These are phyloP conservation scores for Scelioninae gen. 2 DNA, from an alignment of 2,888 invertebrate species.

Conservation along the genomic window DNA sequence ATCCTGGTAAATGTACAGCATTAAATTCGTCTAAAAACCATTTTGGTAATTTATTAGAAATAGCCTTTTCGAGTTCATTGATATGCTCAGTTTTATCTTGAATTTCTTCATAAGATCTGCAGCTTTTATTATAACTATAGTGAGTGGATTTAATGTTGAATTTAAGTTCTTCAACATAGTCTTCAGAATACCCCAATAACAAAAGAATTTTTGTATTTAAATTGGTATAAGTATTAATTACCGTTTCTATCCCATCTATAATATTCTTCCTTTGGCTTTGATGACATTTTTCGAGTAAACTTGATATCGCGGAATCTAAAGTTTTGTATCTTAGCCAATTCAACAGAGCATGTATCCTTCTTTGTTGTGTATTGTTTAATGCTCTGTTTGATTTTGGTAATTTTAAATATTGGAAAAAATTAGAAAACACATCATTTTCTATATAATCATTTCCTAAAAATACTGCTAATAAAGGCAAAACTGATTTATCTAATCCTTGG, in stretches of 20 bases:
- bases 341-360: slow-evolving; percentile 83
- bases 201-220: slow-evolving; percentile 78
- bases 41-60: slow-evolving; percentile 60
- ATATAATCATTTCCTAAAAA: slow-evolving; percentile 94
- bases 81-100: neutral
- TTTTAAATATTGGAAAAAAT: slow-evolving; percentile 83
- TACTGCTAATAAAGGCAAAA: slow-evolving; percentile 88
- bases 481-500: slow-evolving; percentile 80
- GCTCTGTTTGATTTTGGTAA: slow-evolving; percentile 75
- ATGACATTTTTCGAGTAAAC: slow-evolving; percentile 81
- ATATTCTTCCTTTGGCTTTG: too few relatives aligned
- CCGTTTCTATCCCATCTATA: slow-evolving; percentile 78
- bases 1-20: slow-evolving; percentile 79
- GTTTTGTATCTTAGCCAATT: slow-evolving; percentile 86
- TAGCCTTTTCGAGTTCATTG: slow-evolving; percentile 12
- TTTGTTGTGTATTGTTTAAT: slow-evolving; percentile 79
- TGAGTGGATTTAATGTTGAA: slow-evolving; percentile 50
- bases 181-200: slow-evolving; percentile 76
- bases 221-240: slow-evolving; percentile 81
- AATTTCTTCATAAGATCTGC: neutral
- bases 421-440: slow-evolving; percentile 80
- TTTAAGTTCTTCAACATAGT: slow-evolving; percentile 51
- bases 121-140: slow-evolving; percentile 11
- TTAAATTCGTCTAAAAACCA: slow-evolving; percentile 83
- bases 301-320: slow-evolving; percentile 82